Percentiles rank a stretch among this genome's conserved stretches.
Evolutionary conservation across 2,888 invertebrate species (phyloP).

Genomic region (Zaprionus lineosus): DNA sequence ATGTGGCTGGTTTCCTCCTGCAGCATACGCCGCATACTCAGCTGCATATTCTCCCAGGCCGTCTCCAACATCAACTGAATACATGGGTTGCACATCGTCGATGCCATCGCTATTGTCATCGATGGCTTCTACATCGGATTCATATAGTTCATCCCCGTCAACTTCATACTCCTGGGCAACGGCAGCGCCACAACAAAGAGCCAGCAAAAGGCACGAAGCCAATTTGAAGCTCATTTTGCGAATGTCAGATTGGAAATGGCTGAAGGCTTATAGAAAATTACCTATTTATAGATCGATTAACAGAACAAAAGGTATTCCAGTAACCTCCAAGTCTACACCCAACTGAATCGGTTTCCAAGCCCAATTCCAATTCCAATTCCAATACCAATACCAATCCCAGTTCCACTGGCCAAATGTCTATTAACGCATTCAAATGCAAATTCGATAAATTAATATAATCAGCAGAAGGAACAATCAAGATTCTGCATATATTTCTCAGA

Average conservation of each 20-base stretch:
- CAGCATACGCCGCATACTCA: too few species aligned
- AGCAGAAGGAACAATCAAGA: too few species aligned
- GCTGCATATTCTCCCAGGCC: not conserved
- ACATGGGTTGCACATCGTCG: not conserved
- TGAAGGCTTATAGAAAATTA: not conserved
- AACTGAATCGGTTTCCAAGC: too few species aligned
- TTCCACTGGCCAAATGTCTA: too few species aligned
- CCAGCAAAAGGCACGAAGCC: constrained; percentile 1
- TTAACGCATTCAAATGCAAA: too few species aligned
- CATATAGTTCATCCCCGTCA: not conserved
- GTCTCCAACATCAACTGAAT: not conserved
- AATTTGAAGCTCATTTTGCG: constrained; percentile 22
- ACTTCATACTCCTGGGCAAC: not conserved
- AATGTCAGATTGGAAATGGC: constrained; percentile 6
- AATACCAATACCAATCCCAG: too few species aligned
- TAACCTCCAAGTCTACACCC: too few species aligned
- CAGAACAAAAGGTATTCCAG: constrained; percentile 4
- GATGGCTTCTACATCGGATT: not conserved
- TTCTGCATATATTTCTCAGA: too few species aligned
- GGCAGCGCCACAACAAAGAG: constrained; percentile 9
- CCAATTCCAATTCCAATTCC: too few species aligned
- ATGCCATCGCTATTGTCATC: not conserved
- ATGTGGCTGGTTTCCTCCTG: not conserved
- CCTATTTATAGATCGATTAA: constrained; percentile 31
- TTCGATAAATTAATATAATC: too few species aligned